Evolutionary conservation across 1,140 invertebrate species (phyloP), one percentile per base, ranked within the genome.

Genomic region (Grapholita molesta): DNA sequence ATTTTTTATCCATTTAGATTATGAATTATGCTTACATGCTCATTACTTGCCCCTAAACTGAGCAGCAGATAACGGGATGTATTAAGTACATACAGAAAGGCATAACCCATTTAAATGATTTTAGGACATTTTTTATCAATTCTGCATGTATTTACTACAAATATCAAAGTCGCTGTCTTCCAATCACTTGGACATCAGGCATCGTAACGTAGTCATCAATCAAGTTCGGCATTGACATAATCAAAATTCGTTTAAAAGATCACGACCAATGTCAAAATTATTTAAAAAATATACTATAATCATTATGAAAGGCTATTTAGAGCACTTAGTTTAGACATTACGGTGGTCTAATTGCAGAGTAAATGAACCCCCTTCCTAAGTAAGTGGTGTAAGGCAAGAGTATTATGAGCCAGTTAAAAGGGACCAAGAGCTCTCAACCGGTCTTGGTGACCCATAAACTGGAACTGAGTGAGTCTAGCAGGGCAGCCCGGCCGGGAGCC

Each of bases 211-310:
- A 48, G 42, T 30, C 64, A 77, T 77, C 70, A 70, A 77, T 79
- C 78, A 80, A 80, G 78, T 79, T 79, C 75, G 73, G 48, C 67
- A 55, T 64, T 69, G 73, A 68, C 48, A 57, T 35, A 68, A 61
- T 65, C 67, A 72, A 71, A 67, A 69, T 70, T 67, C 70, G 57
- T 64, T 68, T 70, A 74, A 66, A 65, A 55, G 53, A 68, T 72
- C 70, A 68, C 53, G 25, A 61, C 18, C 61, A 64, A 53, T 28
- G 24, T 5, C 23, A 30, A 30, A 30, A 32, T 15, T 61, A 61
- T 28, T 61, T 32, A 25, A 25, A 61, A 25, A 32, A 6, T 28
- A 15, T n/a, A n/a, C n/a, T n/a, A n/a, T n/a, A n/a, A n/a, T n/a
- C n/a, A n/a, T n/a, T 48, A 21, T 48, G 3, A 18, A 48, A 5